These are phyloP conservation scores for Acipenser ruthenus DNA, from an alignment of 2,797 vertebrate species.

Conservation along the genomic window DNA sequence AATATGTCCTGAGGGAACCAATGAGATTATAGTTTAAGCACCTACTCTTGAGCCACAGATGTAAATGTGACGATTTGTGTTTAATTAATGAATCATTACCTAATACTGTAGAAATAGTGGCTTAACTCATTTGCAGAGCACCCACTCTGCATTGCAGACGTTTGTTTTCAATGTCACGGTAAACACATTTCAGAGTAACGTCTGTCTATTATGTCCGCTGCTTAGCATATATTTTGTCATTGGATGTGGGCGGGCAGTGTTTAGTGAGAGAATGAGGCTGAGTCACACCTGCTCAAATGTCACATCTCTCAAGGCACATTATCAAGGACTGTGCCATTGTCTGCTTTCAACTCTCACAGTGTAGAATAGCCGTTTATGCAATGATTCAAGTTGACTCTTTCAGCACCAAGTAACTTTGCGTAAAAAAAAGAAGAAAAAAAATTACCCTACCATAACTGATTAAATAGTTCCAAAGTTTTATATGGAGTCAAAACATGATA, in stretches of 20 bases:
- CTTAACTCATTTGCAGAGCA: constrained; percentile 10
- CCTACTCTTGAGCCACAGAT: constrained; percentile 46
- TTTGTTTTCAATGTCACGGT: background rate
- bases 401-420: background rate
- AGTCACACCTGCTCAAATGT: constrained; percentile 20
- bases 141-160: background rate
- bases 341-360: constrained; percentile 18
- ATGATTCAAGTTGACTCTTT: too few relatives aligned
- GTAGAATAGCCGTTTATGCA: too few relatives aligned
- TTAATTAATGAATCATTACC: constrained; percentile 33
- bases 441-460: background rate
- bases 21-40: constrained; percentile 49
- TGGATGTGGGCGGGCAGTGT: background rate
- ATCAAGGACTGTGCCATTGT: constrained; percentile 14
- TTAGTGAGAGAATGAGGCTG: background rate
- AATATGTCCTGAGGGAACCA: constrained; percentile 44
- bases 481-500: background rate
- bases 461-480: background rate
- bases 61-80: constrained; percentile 31
- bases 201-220: too few relatives aligned
- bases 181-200: too few relatives aligned
- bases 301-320: constrained; percentile 7
- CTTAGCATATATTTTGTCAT: background rate
- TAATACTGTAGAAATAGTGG: constrained; percentile 13
- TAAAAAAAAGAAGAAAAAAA: background rate